Conservation (phyloP, 1,140 invertebrate species). For the Camponotus pennsylvanicus region DNA sequence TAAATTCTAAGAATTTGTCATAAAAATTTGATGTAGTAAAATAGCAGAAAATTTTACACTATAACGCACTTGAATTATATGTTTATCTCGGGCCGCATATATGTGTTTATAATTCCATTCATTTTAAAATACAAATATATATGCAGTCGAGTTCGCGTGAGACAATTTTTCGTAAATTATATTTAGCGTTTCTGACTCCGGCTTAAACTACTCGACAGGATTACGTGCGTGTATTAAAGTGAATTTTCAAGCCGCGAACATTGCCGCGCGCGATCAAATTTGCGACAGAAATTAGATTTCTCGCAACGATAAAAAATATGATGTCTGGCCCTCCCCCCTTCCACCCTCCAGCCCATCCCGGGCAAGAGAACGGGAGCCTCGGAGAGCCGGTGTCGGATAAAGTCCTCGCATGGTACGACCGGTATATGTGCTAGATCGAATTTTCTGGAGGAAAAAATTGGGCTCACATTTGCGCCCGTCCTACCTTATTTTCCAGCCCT, state of each 20-base stretch:
- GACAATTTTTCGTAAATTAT: slow-evolving; percentile 61
- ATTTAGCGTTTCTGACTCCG: slow-evolving; percentile 46
- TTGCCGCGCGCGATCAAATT: slow-evolving; percentile 54
- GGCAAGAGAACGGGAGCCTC: slow-evolving; percentile 19
- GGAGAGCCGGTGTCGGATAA: slow-evolving; percentile 10
- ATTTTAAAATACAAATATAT: slow-evolving; percentile 47
- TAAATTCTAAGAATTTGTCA: not conserved
- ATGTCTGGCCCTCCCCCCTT: not conserved
- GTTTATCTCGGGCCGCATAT: slow-evolving; percentile 29
- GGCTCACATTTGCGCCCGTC: slow-evolving; percentile 53
- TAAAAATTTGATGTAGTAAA: not conserved
- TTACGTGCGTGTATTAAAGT: slow-evolving; percentile 56
- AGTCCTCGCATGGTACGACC: slow-evolving; percentile 6
- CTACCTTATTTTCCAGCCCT: slow-evolving; percentile 69
- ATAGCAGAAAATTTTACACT: not conserved
- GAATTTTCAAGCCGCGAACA: slow-evolving; percentile 46
- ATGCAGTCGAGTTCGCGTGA: slow-evolving; percentile 14
- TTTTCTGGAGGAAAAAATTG: slow-evolving; percentile 68
- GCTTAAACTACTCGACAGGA: slow-evolving; percentile 46
- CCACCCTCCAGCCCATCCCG: not conserved
- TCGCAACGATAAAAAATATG: slow-evolving; percentile 50
- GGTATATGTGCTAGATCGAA: slow-evolving; percentile 36
- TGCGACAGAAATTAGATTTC: slow-evolving; percentile 51
- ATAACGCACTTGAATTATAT: not conserved
- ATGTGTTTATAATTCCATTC: slow-evolving; percentile 34